Evolutionary conservation across 2,888 invertebrate genomes (phyloP).

Genomic region (Tholera decimalis): DNA sequence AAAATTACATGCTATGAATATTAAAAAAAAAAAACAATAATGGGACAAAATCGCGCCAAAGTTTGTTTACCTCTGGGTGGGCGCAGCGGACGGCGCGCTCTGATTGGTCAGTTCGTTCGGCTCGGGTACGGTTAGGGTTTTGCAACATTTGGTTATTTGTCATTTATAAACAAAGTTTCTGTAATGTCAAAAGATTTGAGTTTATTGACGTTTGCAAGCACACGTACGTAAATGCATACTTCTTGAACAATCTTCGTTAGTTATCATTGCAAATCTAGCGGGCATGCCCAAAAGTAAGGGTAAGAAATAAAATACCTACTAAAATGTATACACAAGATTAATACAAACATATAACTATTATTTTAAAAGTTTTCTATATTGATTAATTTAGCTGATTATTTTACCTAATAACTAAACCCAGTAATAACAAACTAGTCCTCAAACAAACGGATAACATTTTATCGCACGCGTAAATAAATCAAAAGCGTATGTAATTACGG

Average conservation of each 20-base stretch:
- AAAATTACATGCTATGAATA: conserved; percentile 36
- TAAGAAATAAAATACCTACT: not conserved
- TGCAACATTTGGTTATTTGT: conserved; percentile 67
- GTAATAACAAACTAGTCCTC: conserved; percentile 35
- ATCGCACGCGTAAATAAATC: conserved; percentile 61
- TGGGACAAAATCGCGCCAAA: conserved; percentile 62
- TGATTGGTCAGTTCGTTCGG: conserved; percentile 64
- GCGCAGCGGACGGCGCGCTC: conserved; percentile 34
- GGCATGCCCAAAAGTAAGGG: not conserved
- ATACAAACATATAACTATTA: no score
- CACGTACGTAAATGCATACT: no score
- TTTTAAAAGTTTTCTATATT: no score
- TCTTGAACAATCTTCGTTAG: conserved; percentile 2
- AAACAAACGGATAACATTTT: conserved; percentile 52
- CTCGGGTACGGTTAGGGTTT: conserved; percentile 47
- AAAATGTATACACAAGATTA: no score
- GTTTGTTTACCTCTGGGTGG: conserved; percentile 74
- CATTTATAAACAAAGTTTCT: not conserved
- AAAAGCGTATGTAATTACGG: conserved; percentile 72
- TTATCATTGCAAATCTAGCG: not conserved
- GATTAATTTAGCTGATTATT: no score
- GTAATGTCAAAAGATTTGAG: conserved; percentile 24
- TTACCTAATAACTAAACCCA: conserved; percentile 15
- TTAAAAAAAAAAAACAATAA: conserved; percentile 63
- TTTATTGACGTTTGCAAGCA: conserved; percentile 8